phyloP scores from a whole-genome alignment of 2,797 vertebrate genomes.

The Arctocebus calabarensis region DNA sequence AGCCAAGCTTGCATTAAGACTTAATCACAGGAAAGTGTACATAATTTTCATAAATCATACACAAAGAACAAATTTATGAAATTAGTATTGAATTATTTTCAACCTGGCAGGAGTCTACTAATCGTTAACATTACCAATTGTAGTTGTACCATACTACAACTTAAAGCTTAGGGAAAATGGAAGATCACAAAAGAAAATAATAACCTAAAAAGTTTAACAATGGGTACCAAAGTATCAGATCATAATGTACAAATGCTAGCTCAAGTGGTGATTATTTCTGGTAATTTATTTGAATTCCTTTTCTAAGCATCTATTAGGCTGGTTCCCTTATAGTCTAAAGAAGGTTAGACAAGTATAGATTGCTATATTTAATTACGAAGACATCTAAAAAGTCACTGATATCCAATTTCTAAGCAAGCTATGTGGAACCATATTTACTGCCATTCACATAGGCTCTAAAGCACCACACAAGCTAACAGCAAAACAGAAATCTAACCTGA shows the following conservation, averaged over 20 bases:
- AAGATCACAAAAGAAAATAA: constrained; percentile 11
- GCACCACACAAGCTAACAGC: constrained; percentile 67
- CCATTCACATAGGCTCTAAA: constrained; percentile 47
- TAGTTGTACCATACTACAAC: neutral
- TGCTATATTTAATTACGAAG: constrained; percentile 25
- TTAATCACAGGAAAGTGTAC: neutral
- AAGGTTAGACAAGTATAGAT: constrained; percentile 4
- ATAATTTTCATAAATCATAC: constrained; percentile 35
- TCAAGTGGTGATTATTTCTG: constrained; percentile 18
- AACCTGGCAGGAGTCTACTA: neutral
- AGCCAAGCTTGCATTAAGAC: neutral
- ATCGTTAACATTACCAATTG: neutral
- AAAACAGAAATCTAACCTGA: constrained; percentile 68
- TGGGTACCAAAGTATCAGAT: neutral
- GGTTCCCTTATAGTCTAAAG: constrained; percentile 39
- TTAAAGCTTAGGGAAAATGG: neutral
- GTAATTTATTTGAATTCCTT: constrained; percentile 33
- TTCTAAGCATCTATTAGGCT: constrained; percentile 10
- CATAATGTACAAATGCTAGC: neutral
- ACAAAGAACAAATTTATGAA: constrained; percentile 49
- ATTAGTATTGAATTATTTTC: constrained; percentile 47
- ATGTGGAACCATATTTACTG: constrained; percentile 21
- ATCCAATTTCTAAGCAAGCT: constrained; percentile 52
- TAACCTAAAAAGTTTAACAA: constrained; percentile 5
- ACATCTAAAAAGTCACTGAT: constrained; percentile 48